Percentiles rank a stretch among this genome's conserved stretches.
phyloP scores from a whole-genome alignment of 2,797 vertebrate genomes.

The Coccyzus lansbergi region DNA sequence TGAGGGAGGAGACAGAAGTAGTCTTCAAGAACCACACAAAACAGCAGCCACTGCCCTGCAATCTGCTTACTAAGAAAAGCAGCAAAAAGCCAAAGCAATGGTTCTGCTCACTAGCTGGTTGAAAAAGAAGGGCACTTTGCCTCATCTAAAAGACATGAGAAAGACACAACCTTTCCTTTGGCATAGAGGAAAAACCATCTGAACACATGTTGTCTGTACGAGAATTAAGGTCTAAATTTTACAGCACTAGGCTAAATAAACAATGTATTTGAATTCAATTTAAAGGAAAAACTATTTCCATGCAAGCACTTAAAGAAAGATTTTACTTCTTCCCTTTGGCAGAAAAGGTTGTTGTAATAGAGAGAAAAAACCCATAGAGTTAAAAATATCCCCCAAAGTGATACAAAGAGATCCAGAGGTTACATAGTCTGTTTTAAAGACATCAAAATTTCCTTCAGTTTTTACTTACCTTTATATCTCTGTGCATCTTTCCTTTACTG shows the following conservation, averaged over 20 bases:
- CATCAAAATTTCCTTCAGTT: background rate
- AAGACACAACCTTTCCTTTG: background rate
- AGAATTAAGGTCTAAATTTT: background rate
- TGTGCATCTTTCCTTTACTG: conserved; percentile 99
- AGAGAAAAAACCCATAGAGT: background rate
- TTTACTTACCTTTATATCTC: conserved; percentile 95
- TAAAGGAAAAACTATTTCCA: background rate
- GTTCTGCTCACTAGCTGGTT: background rate
- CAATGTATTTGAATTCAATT: background rate
- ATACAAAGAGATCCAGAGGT: background rate
- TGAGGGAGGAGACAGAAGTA: background rate
- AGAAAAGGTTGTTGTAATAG: background rate
- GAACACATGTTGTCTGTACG: background rate
- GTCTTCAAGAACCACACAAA: background rate
- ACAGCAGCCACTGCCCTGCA: background rate
- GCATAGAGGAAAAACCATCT: background rate
- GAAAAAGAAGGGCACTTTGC: background rate
- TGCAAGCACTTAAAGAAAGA: background rate
- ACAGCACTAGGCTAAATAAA: background rate
- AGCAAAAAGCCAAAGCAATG: background rate
- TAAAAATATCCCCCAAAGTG: background rate
- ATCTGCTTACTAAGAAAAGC: background rate
- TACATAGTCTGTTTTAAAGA: background rate
- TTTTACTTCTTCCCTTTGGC: background rate
- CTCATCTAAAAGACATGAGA: background rate